Evolutionary conservation across 1,140 invertebrate species (phyloP).

Genomic region (Bombus waltoni): DNA sequence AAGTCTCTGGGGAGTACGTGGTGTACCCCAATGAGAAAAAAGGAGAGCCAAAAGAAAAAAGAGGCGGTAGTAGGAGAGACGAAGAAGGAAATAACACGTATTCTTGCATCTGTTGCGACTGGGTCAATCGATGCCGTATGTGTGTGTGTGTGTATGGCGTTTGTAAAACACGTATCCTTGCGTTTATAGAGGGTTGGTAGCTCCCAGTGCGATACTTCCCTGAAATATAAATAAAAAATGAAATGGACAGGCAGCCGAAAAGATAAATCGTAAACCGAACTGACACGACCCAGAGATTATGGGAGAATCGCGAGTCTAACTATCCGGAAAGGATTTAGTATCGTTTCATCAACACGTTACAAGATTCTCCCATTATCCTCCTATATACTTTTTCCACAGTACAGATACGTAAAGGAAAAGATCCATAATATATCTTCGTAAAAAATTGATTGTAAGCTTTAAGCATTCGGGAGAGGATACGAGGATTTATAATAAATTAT

Average conservation of each 20-base stretch:
- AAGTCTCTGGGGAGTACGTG: conserved; percentile 57
- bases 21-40: conserved; percentile 42
- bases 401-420: too few relatives aligned
- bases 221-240: conserved; percentile 59
- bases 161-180: conserved; percentile 63
- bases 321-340: conserved; percentile 70
- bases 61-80: conserved; percentile 8
- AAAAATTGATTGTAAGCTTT: not conserved
- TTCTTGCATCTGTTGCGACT: conserved; percentile 71
- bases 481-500: too few relatives aligned
- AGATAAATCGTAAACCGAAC: conserved; percentile 68
- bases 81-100: conserved; percentile 9
- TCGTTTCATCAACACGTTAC: conserved; percentile 53
- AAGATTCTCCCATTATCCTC: conserved; percentile 60
- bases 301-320: conserved; percentile 52
- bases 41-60: conserved; percentile 29
- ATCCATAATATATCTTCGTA: not conserved
- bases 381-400: not conserved
- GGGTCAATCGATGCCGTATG: not conserved
- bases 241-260: conserved; percentile 48
- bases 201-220: conserved; percentile 46
- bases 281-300: conserved; percentile 18
- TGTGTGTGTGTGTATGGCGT: conserved; percentile 25
- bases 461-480: too few relatives aligned
- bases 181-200: conserved; percentile 44